Conservation (phyloP, 2,888 invertebrate species). For the Petrolisthes manimaculis region DNA sequence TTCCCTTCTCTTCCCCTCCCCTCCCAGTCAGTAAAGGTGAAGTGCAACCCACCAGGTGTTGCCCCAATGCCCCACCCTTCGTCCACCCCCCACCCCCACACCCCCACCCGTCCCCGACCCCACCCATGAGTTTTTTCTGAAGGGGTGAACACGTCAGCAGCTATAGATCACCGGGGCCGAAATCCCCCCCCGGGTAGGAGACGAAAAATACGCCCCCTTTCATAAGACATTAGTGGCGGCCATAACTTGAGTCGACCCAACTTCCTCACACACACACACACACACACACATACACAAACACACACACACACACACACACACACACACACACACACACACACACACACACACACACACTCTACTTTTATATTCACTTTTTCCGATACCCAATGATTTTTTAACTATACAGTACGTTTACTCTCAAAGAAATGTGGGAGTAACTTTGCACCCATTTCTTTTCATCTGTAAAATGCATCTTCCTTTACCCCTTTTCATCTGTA, state of each 20-base stretch:
- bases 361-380: too few relatives aligned
- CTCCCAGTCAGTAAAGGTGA: background rate
- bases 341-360: background rate
- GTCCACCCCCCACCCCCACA: background rate
- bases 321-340: background rate
- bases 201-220: conserved; percentile 20
- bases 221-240: conserved; percentile 24
- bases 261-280: background rate
- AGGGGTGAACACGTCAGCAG: conserved; percentile 2
- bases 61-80: background rate
- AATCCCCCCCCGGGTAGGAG: background rate
- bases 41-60: too few relatives aligned
- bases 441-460: too few relatives aligned
- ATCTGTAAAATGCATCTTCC: too few relatives aligned
- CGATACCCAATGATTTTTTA: too few relatives aligned
- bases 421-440: too few relatives aligned
- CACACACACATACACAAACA: conserved; percentile 8
- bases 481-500: too few relatives aligned
- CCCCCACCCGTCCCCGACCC: background rate
- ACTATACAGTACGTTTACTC: too few relatives aligned
- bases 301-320: background rate
- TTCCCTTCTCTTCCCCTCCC: background rate
- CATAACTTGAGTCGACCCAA: background rate
- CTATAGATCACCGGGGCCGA: background rate
- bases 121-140: background rate